Evolutionary conservation across 1,140 invertebrate genomes (phyloP).

Genomic region (Papilio dardanus): DNA sequence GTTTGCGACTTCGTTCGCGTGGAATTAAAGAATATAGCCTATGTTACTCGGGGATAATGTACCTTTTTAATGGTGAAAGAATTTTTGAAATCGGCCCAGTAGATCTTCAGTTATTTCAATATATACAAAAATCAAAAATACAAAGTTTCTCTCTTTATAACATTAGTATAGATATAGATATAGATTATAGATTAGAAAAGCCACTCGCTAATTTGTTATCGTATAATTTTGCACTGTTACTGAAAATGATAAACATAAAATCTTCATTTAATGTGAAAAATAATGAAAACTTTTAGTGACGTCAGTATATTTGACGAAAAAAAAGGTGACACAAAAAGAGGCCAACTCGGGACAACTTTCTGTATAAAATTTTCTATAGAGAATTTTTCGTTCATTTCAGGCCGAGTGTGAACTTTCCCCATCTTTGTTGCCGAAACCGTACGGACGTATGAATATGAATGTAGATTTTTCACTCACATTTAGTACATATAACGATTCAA

Average conservation of each 20-base stretch:
- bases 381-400: constrained; percentile 35
- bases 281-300: constrained; percentile 3
- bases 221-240: not conserved
- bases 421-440: constrained; percentile 30
- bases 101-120: too few relatives aligned
- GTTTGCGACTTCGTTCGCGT: too few relatives aligned
- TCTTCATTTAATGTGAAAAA: constrained; percentile 8
- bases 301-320: not conserved
- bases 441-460: constrained; percentile 15
- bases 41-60: too few relatives aligned
- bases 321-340: constrained; percentile 18
- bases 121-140: too few relatives aligned
- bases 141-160: too few relatives aligned
- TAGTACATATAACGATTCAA: constrained; percentile 31
- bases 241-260: not conserved
- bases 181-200: too few relatives aligned
- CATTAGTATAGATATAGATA: too few relatives aligned
- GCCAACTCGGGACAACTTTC: constrained; percentile 24
- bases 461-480: constrained; percentile 6
- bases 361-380: constrained; percentile 28
- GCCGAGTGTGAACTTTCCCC: constrained; percentile 28
- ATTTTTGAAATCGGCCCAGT: too few relatives aligned
- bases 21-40: too few relatives aligned
- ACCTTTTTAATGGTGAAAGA: too few relatives aligned
- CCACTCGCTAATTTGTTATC: not conserved